Conservation (phyloP, 2,113 vertebrate genomes). For the Heterotilapia buettikoferi region DNA sequence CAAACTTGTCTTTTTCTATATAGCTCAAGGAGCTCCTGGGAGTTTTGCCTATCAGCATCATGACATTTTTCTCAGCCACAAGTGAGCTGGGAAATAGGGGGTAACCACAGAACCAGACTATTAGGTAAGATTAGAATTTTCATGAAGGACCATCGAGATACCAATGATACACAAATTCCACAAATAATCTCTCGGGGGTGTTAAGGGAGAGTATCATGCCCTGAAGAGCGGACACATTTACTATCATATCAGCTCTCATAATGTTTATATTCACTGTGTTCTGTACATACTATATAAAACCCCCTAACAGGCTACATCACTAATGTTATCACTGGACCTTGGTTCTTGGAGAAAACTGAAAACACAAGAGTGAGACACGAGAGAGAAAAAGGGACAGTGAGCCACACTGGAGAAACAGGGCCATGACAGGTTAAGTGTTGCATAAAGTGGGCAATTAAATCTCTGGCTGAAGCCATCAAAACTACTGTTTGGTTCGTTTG, state of each 20-base stretch:
- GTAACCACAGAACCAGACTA: not conserved
- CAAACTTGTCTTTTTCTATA: slow-evolving; percentile 43
- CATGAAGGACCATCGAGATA: slow-evolving; percentile 13
- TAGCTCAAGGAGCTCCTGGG: slow-evolving; percentile 47
- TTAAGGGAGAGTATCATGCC: not conserved
- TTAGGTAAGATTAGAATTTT: slow-evolving; percentile 16
- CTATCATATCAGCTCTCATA: not conserved
- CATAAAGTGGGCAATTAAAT: not conserved
- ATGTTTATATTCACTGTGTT: not conserved
- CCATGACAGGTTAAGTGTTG: not conserved
- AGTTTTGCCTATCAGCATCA: slow-evolving; percentile 18
- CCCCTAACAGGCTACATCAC: not conserved
- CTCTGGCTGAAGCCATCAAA: not conserved
- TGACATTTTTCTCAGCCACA: slow-evolving; percentile 47
- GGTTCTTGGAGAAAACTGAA: not conserved
- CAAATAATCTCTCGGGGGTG: slow-evolving; percentile 9
- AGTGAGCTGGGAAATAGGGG: slow-evolving; percentile 2
- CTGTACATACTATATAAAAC: not conserved
- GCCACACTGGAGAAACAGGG: not conserved
- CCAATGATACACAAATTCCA: slow-evolving; percentile 26
- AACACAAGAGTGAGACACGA: not conserved
- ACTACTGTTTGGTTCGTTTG: not conserved
- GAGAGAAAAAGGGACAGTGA: not conserved
- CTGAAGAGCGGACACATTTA: not conserved
- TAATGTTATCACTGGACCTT: not conserved